Evolutionary conservation across 92 coral and sea anemone genomes (phyloP), one percentile per base, ranked within the genome.

Genomic region (Phenganax stokvisi): DNA sequence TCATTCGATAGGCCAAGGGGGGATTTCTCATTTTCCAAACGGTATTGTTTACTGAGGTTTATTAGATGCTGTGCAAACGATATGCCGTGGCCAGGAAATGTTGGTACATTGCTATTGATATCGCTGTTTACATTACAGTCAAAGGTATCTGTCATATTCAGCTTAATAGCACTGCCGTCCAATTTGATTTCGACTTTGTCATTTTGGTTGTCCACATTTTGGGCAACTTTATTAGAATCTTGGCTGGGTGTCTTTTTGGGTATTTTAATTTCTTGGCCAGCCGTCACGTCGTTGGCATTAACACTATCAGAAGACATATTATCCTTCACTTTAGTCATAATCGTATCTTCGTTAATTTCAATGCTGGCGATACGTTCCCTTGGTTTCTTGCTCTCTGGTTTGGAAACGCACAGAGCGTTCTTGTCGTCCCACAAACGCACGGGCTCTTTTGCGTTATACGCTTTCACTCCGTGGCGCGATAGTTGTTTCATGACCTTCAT

Each of bases 51-150:
- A 28, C 83, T 79, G 0, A 79, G 57, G 51, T 79, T 79, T 67
- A 79, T 79, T 7, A 79, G 57, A 52, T 79, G 83, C 51, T 79
- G 83, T 20, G 83, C 83, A 64, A 79, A 79, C 29, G 83, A 79
- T 0, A 79, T 56, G 47, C 74, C 74, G 11, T 51, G 83, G 12
- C 74, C 83, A 64, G 67, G 72, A 68, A 68, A 68, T 68, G 73
- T 68, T 30, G 73, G 54, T 30, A 68, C 9, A 28, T 17, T 17
- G 15, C 67, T 12, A 61, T 61, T 61, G 67, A 61, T 61, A 28
- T 68, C 73, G 7, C 12, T 68, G 73, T 68, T 68, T 68, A 68
- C 73, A 68, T 5, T 68, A 25, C 73, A 68, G 6, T 68, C 73
- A 68, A 68, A 68, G 5, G 73, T 30, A 30, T 68, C 73, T 68